Conservation (phyloP, 2,888 invertebrate species). For the Phrixothrix hirtus region DNA sequence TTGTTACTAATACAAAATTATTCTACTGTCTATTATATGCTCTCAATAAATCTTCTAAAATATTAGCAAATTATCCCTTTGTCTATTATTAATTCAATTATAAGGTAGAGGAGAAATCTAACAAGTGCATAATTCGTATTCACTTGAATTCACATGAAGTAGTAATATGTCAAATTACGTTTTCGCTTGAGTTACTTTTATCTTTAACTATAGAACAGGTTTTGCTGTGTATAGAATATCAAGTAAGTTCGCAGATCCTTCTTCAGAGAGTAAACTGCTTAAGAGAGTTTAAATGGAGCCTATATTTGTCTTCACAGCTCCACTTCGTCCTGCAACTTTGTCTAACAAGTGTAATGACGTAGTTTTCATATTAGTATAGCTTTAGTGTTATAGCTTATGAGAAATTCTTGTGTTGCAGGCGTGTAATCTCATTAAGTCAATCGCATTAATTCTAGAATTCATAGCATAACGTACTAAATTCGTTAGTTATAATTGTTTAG, state of each 20-base stretch:
- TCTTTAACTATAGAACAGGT: conserved; percentile 9
- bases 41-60: no score
- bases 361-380: conserved; percentile 13
- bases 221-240: conserved; percentile 15
- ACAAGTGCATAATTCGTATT: no score
- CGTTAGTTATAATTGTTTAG: neutral
- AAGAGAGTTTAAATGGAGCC: conserved; percentile 11
- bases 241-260: conserved; percentile 9
- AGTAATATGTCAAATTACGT: conserved; percentile 2
- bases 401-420: conserved; percentile 8
- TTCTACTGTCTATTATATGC: no score
- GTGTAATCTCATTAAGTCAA: conserved; percentile 9
- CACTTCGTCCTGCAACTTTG: conserved; percentile 9
- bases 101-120: no score
- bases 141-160: no score
- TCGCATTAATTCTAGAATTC: conserved; percentile 1
- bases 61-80: no score
- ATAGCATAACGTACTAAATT: neutral
- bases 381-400: conserved; percentile 11
- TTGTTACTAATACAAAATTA: no score
- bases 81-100: no score
- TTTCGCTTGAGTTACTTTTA: conserved; percentile 6
- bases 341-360: conserved; percentile 6
- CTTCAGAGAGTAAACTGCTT: conserved; percentile 14
- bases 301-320: conserved; percentile 13